Evolutionary conservation across 2,888 invertebrate genomes (phyloP).

Genomic region (Oligia fasciuncula): DNA sequence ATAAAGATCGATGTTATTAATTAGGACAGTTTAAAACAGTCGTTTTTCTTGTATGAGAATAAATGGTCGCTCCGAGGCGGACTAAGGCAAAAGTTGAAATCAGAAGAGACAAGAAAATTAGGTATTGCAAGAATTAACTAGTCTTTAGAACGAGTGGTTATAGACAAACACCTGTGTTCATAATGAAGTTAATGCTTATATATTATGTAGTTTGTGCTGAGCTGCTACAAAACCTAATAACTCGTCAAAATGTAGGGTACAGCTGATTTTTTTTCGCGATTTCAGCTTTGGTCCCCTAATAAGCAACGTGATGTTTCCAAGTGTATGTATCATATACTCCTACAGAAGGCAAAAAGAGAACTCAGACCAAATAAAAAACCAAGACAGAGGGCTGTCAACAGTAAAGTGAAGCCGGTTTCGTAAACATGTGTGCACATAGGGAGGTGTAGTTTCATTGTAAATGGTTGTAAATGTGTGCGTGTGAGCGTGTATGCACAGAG

Average conservation of each 20-base stretch:
- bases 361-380: too few relatives aligned
- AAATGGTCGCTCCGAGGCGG: neutral
- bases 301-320: neutral
- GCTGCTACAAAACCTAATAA: neutral
- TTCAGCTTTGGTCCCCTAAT: too few relatives aligned
- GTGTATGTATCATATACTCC: neutral
- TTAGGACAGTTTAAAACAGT: neutral
- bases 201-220: neutral
- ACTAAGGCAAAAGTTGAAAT: neutral
- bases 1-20: conserved; percentile 36
- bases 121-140: neutral
- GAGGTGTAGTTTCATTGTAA: too few relatives aligned
- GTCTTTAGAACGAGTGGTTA: neutral
- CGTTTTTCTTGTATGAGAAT: conserved; percentile 2
- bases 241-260: too few relatives aligned
- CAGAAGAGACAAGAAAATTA: neutral
- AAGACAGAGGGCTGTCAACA: too few relatives aligned
- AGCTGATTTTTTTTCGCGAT: too few relatives aligned
- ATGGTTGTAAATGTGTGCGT: too few relatives aligned
- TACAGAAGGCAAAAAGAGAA: too few relatives aligned
- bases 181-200: neutral
- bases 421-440: too few relatives aligned
- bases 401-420: too few relatives aligned
- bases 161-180: neutral
- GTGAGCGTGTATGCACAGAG: too few relatives aligned